Evolutionary conservation across 37 sponge, comb jelly and placozoan species (phyloP).

Genomic region (Lycopodina hypogea): DNA sequence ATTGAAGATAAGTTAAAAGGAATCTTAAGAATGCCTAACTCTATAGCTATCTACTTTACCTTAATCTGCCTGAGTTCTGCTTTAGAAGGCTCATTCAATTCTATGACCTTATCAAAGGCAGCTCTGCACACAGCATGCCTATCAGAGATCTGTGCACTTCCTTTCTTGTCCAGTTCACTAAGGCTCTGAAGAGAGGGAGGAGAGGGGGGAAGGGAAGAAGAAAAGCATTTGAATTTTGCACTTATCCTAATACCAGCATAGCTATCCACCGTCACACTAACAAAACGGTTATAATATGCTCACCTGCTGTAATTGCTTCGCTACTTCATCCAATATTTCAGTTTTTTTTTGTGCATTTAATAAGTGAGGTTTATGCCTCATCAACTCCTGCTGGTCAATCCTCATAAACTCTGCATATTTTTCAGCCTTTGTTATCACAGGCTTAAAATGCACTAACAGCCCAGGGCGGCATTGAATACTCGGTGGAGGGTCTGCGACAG

Average conservation of each 20-base stretch:
- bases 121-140: constrained; percentile 13
- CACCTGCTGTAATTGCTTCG: constrained; percentile 19
- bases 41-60: too few relatives aligned
- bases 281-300: background rate
- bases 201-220: too few relatives aligned
- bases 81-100: constrained; percentile 4
- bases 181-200: constrained; percentile 3
- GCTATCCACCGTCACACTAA: too few relatives aligned
- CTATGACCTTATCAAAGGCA: constrained; percentile 31
- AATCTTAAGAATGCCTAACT: too few relatives aligned
- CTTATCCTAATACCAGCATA: too few relatives aligned
- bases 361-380: constrained; percentile 18
- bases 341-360: constrained; percentile 39
- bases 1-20: too few relatives aligned
- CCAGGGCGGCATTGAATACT: too few relatives aligned
- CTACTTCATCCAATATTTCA: constrained; percentile 7
- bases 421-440: constrained; percentile 33
- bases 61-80: constrained; percentile 26
- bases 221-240: too few relatives aligned
- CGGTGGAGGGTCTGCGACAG: too few relatives aligned
- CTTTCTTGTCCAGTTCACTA: background rate
- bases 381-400: constrained; percentile 17
- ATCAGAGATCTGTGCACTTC: constrained; percentile 13
- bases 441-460: constrained; percentile 1
- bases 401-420: constrained; percentile 3